A percentile compares a stretch with the other conserved stretches of the same genome.
Conservation (phyloP, 2,888 invertebrate genomes). For the Cetonia aurata region DNA sequence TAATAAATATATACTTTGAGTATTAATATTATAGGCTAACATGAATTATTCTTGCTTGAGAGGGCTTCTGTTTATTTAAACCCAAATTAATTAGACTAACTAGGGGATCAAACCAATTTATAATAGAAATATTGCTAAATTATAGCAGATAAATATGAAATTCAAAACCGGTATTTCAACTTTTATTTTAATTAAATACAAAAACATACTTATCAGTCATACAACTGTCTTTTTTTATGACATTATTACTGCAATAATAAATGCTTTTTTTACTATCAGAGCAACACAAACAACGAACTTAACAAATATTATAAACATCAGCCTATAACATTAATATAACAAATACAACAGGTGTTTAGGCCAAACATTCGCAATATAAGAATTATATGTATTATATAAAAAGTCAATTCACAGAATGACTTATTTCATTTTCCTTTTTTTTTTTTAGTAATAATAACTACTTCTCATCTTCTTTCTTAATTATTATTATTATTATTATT, state of each 20-base stretch:
- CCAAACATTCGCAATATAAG: constrained; percentile 42
- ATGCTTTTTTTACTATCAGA: too few relatives aligned
- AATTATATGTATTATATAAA: constrained; percentile 43
- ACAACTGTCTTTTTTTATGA: too few relatives aligned
- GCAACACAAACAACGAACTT: too few relatives aligned
- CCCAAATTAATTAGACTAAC: too few relatives aligned
- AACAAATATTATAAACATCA: neutral
- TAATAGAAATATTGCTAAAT: too few relatives aligned
- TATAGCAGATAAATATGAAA: too few relatives aligned
- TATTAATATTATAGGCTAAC: constrained; percentile 25
- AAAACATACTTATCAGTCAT: too few relatives aligned
- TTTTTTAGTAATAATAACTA: constrained; percentile 57
- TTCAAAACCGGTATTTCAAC: too few relatives aligned
- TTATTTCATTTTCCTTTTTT: constrained; percentile 53
- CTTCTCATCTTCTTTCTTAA: constrained; percentile 49
- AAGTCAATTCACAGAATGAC: constrained; percentile 64
- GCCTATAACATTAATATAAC: constrained; percentile 26
- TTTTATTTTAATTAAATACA: too few relatives aligned
- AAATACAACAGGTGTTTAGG: constrained; percentile 40
- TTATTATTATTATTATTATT: constrained; percentile 48
- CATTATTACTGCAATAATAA: too few relatives aligned
- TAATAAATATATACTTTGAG: constrained; percentile 28
- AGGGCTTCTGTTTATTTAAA: too few relatives aligned
- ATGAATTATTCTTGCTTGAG: neutral
- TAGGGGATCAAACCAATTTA: too few relatives aligned